Base-by-base conservation (phyloP, 2,113 vertebrate species). In the Salvator merianae region DNA sequence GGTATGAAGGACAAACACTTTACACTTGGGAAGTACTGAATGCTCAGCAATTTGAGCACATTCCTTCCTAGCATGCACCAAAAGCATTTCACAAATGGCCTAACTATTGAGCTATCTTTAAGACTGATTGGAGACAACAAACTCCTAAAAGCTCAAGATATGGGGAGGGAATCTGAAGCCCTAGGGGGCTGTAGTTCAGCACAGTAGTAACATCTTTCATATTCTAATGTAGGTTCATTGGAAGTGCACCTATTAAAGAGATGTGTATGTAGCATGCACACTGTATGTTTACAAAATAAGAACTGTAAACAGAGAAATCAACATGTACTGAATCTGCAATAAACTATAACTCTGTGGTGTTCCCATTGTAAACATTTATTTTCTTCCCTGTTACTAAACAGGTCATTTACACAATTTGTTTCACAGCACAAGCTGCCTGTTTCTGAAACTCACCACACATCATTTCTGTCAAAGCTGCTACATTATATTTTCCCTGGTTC, bases 401-500 rank as follows among this genome's bases (percentile, higher is more conserved):
- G 43, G 73, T 70, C 66, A 86, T 12, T 84, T 86, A 81, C 68
- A 90, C 69, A 78, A 24, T 86, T 93, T 71, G 84, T 50, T 32
- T 90, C 40, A 59, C 0, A 80, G 78, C 90, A 91, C 3, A 43
- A 87, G 55, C 6, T 81, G 68, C 68, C 87, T 81, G 74, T 80
- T 1, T 90, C 38, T 66, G 88, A 83, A 90, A 79, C 85, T 1
- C 12, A 55, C 53, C 81, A 88, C 32, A n/a, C 70, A 87, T 30
- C 7, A 36, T 79, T 90, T 86, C 78, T 89, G n/a, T 88, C 84
- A 88, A 88, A 92, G 84, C 10, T 82, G 5, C 59, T 86, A 83
- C 80, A 32, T 87, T 74, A 89, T 13, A 86, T 91, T 90, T 92
- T 34, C 13, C 38, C 75, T 79, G 79, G 18, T 76, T 20, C 38